A percentile compares a stretch with the other conserved stretches of the same genome.
Conservation (phyloP, 2,888 invertebrate species). For the Neria commutata region DNA sequence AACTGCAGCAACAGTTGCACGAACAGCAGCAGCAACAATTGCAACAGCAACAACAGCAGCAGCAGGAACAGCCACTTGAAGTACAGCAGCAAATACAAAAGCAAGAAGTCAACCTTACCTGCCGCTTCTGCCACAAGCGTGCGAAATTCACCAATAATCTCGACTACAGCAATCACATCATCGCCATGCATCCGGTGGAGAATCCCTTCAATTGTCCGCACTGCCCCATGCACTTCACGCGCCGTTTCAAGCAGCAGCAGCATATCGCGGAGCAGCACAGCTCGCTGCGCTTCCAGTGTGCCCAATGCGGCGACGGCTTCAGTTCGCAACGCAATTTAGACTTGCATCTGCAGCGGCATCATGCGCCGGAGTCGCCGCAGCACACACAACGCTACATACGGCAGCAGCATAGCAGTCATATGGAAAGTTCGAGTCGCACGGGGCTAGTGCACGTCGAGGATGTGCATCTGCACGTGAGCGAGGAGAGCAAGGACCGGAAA, state of each 20-base stretch:
- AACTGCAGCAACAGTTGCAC: constrained; percentile 20
- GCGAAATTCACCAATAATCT: constrained; percentile 51
- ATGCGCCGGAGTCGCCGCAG: constrained; percentile 33
- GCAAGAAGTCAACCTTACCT: constrained; percentile 42
- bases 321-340: constrained; percentile 50
- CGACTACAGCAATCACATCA: constrained; percentile 55
- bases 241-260: constrained; percentile 48
- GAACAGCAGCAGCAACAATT: constrained; percentile 27
- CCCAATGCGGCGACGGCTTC: constrained; percentile 52
- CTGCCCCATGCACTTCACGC: constrained; percentile 46
- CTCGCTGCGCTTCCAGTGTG: constrained; percentile 50
- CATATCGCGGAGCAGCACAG: constrained; percentile 48
- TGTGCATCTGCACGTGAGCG: constrained; percentile 43
- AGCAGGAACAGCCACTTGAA: constrained; percentile 8
- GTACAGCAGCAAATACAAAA: constrained; percentile 16
- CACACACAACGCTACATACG: too few relatives aligned
- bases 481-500: constrained; percentile 5
- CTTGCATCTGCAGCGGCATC: constrained; percentile 50
- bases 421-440: too few relatives aligned
- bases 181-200: constrained; percentile 49
- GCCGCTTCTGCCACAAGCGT: constrained; percentile 55
- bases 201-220: constrained; percentile 53
- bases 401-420: neutral
- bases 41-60: constrained; percentile 22
- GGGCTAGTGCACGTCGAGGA: constrained; percentile 45